These are phyloP conservation scores for Hycleus cichorii DNA, from an alignment of 1,140 invertebrate species.

Conservation along the genomic window DNA sequence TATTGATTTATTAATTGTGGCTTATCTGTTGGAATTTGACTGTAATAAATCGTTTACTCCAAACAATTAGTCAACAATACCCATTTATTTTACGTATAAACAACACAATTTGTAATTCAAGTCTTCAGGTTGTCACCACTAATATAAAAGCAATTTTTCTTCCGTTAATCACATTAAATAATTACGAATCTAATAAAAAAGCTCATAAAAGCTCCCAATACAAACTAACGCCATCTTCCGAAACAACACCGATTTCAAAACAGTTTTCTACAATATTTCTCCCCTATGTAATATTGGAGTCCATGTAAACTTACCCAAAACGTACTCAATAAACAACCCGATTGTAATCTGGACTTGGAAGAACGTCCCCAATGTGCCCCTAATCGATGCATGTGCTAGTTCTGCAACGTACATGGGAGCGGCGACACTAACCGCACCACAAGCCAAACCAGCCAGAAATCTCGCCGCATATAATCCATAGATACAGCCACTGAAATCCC, in stretches of 20 bases:
- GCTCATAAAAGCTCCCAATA: neutral
- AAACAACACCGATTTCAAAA: neutral
- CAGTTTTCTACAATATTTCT: neutral
- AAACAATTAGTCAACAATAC: no score
- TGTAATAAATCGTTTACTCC: no score
- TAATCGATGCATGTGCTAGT: slow-evolving; percentile 53
- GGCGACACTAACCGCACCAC: slow-evolving; percentile 56
- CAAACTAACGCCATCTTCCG: neutral
- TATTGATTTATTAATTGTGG: no score
- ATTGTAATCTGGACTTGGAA: slow-evolving; percentile 60
- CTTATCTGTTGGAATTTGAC: no score
- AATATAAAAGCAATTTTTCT: no score
- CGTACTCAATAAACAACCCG: slow-evolving; percentile 56
- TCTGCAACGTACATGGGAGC: slow-evolving; percentile 59
- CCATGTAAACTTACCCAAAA: slow-evolving; percentile 45
- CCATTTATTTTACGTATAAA: no score
- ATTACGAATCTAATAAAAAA: no score
- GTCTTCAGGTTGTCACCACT: no score
- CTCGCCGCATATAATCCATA: slow-evolving; percentile 51
- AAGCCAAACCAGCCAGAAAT: slow-evolving; percentile 55
- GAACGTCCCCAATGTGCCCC: slow-evolving; percentile 57
- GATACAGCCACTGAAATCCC: slow-evolving; percentile 32
- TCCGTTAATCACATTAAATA: no score
- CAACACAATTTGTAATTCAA: no score
- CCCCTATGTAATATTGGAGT: no score